Base-by-base conservation (phyloP, 2,797 vertebrate genomes). In the Erpetoichthys calabaricus region DNA sequence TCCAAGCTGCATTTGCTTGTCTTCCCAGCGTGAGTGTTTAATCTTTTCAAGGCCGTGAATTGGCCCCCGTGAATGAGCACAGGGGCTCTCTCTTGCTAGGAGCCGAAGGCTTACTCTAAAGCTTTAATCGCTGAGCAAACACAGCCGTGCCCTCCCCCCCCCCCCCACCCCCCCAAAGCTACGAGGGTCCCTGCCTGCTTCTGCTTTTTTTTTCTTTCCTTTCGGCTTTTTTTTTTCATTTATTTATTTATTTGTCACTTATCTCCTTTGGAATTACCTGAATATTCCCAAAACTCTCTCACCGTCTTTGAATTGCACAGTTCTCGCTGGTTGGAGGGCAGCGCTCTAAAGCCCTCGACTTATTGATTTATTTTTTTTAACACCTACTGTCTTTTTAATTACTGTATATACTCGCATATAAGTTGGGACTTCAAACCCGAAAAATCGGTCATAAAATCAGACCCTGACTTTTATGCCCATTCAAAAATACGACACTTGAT, bases 21-120 rank as follows among this genome's bases (percentile, higher is more conserved):
- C 92, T 91, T 91, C 94, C 92, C 96, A 99, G 96, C 91, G 86
- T 97, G 94, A 97, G 94, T 94, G 94, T 97, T 96, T 99, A 99
- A 99, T 99, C 94, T 99, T 97, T 88, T 94, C 91, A 91, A 82
- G 82, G 88, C 86, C 92, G 91, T 96, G 91, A 96, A 96, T 94
- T 88, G 87, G 83, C 80, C 88, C 84, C 87, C 78, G 83, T 94
- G 94, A 99, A 97, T 94, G 92, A 92, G 91, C 91, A 90, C 89
- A 85, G 82, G 25, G 80, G 90, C 89, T 90, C 86, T 79, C 78
- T 91, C 94, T 84, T 91, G 87, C 90, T 89, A 91, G 91, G 92
- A 95, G 91, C 90, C 88, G 75, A 90, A 86, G 87, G 94, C 94
- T 97, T 94, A 94, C 97, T 97, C 92, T 96, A 92, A 96, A 92